Base-by-base conservation (phyloP, 1,140 invertebrate genomes). In the Drosophila navojoa region DNA sequence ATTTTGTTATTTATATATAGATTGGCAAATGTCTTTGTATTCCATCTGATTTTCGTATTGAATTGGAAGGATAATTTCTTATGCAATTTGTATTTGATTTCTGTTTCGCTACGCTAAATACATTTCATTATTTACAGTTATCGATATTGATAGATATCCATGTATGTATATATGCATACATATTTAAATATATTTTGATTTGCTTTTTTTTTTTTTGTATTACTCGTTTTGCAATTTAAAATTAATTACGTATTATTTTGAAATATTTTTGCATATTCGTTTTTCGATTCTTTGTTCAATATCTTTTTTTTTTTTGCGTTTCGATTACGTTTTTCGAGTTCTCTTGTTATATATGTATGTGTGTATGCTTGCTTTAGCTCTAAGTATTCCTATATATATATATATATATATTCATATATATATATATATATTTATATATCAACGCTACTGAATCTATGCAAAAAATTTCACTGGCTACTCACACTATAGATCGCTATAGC, bases 221-320 rank as follows among this genome's bases (percentile, higher is more conserved):
- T 38, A 38, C 52, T 54, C 52, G 47, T 27, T 27, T 38, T 55
- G 40, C 57, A 72, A 59, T 64, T 86, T 87, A 86, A 78, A 82
- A 86, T 76, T 89, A 87, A 79, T 89, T 87, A 87, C 79, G 84
- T 87, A 82, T 87, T 53, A 64, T 55, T 76, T 53, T 47, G 16
- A 11, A 15, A 27, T 47, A 44, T 47, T 22, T 47, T 22, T 61
- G 16, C 35, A 44, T 64, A 52, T 64, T 53, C 44, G 40, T 58
- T 60, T 47, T n/a, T 66, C 19, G 29, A 49, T 53, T 55, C 57
- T 42, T 25, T 5, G 19, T 49, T 52, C 54, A 13, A 29, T 59
- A 19, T 53, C 22, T 58, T 50, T 50, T 25, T n/a, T 47, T 6
- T 38, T 49, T 60, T 60, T 15, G 27, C 3, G 5, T 25, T 7